These are phyloP conservation scores for Tachycineta bicolor DNA, from an alignment of 2,113 vertebrate species.

Conservation along the genomic window DNA sequence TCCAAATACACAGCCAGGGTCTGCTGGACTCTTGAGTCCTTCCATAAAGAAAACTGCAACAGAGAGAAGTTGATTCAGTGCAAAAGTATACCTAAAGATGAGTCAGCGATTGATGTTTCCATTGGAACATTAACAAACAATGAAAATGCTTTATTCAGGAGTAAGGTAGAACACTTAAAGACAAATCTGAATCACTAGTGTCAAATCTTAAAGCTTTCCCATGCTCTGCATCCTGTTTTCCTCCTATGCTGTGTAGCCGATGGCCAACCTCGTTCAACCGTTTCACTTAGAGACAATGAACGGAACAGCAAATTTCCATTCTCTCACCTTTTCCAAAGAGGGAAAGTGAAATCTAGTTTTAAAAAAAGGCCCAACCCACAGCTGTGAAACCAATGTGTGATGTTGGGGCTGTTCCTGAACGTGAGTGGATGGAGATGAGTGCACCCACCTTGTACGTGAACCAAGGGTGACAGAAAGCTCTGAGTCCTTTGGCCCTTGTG, in stretches of 20 bases:
- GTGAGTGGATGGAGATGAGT: background rate
- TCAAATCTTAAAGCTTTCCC: background rate
- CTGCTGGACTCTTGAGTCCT: background rate
- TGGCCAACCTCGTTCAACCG: fast-evolving
- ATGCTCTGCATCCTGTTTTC: background rate
- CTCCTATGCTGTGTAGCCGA: background rate
- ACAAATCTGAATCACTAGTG: background rate
- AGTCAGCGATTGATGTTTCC: background rate
- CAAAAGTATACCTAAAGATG: background rate
- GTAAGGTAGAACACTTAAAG: background rate
- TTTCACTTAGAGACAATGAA: background rate
- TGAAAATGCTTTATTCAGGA: background rate
- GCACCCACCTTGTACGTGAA: background rate
- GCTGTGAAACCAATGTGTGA: background rate
- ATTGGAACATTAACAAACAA: background rate
- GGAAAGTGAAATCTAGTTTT: background rate
- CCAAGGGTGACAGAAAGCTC: background rate
- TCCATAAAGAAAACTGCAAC: background rate
- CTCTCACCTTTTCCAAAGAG: background rate
- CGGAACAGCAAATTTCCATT: background rate
- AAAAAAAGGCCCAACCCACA: background rate
- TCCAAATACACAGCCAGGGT: background rate
- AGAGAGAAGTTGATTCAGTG: background rate
- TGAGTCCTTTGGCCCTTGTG: background rate
- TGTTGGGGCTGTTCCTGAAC: background rate